Conservation (phyloP, 2,113 vertebrate species). For the Hemichromis elongatus region DNA sequence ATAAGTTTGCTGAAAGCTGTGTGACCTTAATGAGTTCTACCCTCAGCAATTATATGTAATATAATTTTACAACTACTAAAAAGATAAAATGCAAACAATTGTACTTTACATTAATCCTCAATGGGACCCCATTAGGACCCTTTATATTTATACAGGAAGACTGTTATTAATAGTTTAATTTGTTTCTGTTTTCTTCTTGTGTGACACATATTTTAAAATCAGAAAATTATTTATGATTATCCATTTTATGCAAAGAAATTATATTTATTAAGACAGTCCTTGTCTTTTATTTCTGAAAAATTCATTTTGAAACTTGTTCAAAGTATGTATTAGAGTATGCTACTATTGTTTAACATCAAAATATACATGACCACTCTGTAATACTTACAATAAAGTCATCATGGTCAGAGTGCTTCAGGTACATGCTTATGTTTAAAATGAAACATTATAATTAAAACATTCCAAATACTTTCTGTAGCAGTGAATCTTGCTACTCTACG, state of each 20-base stretch:
- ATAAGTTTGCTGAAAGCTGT: background rate
- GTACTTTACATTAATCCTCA: background rate
- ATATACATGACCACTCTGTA: background rate
- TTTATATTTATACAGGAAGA: background rate
- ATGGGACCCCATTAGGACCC: background rate
- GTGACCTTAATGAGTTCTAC: background rate
- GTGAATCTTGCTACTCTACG: background rate
- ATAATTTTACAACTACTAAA: background rate
- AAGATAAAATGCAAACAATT: background rate
- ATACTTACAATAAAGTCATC: background rate
- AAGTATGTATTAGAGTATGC: background rate
- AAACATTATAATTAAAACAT: background rate
- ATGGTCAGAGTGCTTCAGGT: background rate
- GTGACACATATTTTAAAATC: background rate
- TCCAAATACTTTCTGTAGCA: background rate
- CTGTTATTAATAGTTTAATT: background rate
- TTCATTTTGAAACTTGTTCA: background rate
- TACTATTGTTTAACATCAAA: background rate
- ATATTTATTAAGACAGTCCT: background rate
- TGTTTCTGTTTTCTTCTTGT: background rate
- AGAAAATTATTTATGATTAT: fast-evolving
- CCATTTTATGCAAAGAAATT: background rate
- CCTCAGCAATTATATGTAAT: background rate
- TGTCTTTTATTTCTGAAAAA: background rate
- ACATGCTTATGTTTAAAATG: background rate